phyloP scores from a whole-genome alignment of 1,140 invertebrate species.

The Chlorops oryzae region DNA sequence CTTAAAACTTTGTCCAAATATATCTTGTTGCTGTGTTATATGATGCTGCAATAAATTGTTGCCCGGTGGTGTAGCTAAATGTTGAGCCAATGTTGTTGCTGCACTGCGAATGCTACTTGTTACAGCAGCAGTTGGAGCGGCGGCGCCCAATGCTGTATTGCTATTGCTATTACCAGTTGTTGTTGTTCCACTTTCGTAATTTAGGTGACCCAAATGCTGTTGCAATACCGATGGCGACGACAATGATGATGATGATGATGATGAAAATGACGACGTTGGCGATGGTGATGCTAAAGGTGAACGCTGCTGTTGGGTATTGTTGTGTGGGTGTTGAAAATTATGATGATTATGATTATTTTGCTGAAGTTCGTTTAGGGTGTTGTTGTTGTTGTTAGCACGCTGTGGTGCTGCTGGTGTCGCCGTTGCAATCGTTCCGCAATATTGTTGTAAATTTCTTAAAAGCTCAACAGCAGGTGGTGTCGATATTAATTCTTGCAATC shows the following conservation, averaged over 20 bases:
- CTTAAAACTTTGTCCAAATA: too few relatives aligned
- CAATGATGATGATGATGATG: conserved; percentile 18
- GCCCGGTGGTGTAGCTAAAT: conserved; percentile 44
- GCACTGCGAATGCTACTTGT: conserved; percentile 26
- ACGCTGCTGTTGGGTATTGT: conserved; percentile 4
- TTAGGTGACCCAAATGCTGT: conserved; percentile 48
- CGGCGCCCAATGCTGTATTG: conserved; percentile 15
- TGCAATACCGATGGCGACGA: conserved; percentile 42
- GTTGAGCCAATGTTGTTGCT: conserved; percentile 41
- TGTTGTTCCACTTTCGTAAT: conserved; percentile 46
- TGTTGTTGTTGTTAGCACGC: conserved; percentile 13
- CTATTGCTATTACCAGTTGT: conserved; percentile 16
- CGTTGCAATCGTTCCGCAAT: conserved; percentile 36
- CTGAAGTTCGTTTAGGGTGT: too few relatives aligned
- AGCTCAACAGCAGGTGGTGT: conserved; percentile 41
- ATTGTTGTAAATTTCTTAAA: conserved; percentile 9
- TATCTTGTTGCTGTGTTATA: conserved; percentile 21
- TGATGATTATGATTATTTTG: background rate
- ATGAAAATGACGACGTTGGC: background rate
- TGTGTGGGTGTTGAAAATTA: background rate
- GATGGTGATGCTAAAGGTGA: background rate
- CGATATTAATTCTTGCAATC: conserved; percentile 46
- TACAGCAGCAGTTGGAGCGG: background rate
- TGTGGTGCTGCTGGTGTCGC: conserved; percentile 21
- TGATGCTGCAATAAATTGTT: conserved; percentile 39